Base-by-base conservation (phyloP, 2,113 vertebrate species). In the Zosterops pallidus region DNA sequence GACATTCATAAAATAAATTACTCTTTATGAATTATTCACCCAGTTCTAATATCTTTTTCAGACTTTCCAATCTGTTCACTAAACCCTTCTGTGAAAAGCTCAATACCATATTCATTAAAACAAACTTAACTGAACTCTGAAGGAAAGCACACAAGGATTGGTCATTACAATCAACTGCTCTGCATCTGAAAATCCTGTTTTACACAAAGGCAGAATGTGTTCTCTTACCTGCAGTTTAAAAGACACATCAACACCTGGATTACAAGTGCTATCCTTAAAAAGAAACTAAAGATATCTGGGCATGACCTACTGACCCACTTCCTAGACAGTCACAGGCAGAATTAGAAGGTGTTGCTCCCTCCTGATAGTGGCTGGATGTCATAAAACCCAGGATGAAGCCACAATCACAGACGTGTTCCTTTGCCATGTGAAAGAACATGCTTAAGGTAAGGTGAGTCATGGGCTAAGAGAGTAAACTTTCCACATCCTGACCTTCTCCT, bases 21-120 rank as follows among this genome's bases (percentile, higher is more conserved):
- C 64, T 90, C 72, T 83, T 74, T 93, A 93, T 95, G 85, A 96
- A 96, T 96, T 96, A 96, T 96, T 96, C 92, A 93, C 92, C 57
- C 37, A 75, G 74, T 71, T 90, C 90, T 86, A 94, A 78, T 91
- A 87, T 37, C 52, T 92, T 91, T 78, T 91, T 74, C 72, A 81
- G 76, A 86, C 76, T 86, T 96, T 94, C 49, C 93, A 94, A 86
- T 94, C 86, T 95, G 82, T 56, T 96, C 93, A 39, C 79, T 96
- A 95, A 95, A 83, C 53, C 83, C 76, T 68, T 44, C 72, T 68
- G 79, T 78, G 79, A 90, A 71, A 94, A 92, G 72, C 84, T 94
- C 86, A 84, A 88, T 87, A 88, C 53, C 50, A 49, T 46, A 76
- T 83, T 95, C 85, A 92, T 92, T 94, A 93, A 93, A 97, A 91